These are phyloP conservation scores for Heterohyrax brucei DNA, from an alignment of 2,797 vertebrate species.

Conservation along the genomic window DNA sequence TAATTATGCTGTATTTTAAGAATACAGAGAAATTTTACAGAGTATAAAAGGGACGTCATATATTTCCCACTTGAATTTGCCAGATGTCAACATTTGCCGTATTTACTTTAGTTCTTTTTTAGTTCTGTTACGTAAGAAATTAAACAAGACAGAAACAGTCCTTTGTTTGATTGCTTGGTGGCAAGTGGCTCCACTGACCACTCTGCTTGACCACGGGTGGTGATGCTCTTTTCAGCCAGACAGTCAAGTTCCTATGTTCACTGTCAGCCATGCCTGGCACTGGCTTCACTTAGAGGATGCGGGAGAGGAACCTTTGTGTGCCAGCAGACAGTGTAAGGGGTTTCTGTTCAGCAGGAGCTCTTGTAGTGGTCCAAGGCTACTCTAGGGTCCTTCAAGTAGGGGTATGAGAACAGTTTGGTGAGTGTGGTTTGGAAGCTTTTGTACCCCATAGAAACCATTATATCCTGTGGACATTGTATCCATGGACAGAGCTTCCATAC, in stretches of 20 bases:
- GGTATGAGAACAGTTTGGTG: neutral
- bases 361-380: neutral
- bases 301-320: neutral
- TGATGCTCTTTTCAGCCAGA: neutral
- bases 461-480: neutral
- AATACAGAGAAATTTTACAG: neutral
- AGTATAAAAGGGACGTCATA: neutral
- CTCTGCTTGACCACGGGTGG: neutral
- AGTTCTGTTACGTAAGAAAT: neutral
- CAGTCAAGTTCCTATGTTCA: neutral
- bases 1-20: neutral
- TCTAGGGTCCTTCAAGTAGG: neutral
- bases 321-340: neutral
- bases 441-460: neutral
- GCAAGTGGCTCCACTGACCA: neutral
- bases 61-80: neutral
- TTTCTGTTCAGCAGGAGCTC: constrained; percentile 5
- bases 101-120: constrained; percentile 24
- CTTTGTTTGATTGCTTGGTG: constrained; percentile 34
- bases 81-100: neutral
- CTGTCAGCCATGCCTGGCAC: neutral
- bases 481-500: neutral
- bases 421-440: neutral
- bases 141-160: constrained; percentile 2
- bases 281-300: neutral